Conservation (phyloP, 2,888 invertebrate genomes). For the Caenorhabditis virilis region DNA sequence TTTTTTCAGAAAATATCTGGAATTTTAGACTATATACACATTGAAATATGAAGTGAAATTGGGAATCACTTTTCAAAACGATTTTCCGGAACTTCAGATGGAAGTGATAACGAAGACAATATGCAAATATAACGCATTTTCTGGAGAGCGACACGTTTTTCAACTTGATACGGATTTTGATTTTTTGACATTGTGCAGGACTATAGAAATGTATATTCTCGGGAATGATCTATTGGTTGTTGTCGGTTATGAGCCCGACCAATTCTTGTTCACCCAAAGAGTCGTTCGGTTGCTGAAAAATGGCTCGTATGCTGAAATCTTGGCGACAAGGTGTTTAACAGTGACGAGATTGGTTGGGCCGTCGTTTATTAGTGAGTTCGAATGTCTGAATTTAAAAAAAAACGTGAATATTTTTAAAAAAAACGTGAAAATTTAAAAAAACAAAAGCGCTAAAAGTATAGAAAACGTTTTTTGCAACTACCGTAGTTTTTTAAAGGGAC, state of each 20-base stretch:
- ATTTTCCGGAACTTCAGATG: slow-evolving; percentile 16
- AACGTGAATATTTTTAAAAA: not conserved
- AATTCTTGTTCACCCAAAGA: slow-evolving; percentile 14
- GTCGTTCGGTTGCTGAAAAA: slow-evolving; percentile 9
- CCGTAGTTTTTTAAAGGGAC: too few species aligned
- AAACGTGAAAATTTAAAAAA: too few species aligned
- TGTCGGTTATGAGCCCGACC: slow-evolving; percentile 12
- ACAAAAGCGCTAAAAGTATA: too few species aligned
- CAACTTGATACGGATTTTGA: not conserved
- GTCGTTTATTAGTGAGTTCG: slow-evolving; percentile 26
- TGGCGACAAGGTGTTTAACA: slow-evolving; percentile 9
- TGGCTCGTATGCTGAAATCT: slow-evolving; percentile 8
- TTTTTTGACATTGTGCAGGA: not conserved
- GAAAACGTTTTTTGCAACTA: too few species aligned
- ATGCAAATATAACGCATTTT: slow-evolving; percentile 29
- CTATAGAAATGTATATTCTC: slow-evolving; percentile 1
- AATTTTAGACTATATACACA: slow-evolving; percentile 6
- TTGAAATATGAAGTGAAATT: slow-evolving; percentile 10
- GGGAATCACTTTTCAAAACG: slow-evolving; percentile 9
- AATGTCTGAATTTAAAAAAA: not conserved
- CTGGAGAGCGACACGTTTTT: slow-evolving; percentile 5
- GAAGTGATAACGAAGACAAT: slow-evolving; percentile 8
- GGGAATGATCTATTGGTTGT: slow-evolving; percentile 4
- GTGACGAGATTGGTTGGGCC: slow-evolving; percentile 11
- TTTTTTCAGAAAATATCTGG: not conserved